These are phyloP conservation scores for Antrozous pallidus DNA, from an alignment of 2,797 vertebrate genomes.

Conservation along the genomic window DNA sequence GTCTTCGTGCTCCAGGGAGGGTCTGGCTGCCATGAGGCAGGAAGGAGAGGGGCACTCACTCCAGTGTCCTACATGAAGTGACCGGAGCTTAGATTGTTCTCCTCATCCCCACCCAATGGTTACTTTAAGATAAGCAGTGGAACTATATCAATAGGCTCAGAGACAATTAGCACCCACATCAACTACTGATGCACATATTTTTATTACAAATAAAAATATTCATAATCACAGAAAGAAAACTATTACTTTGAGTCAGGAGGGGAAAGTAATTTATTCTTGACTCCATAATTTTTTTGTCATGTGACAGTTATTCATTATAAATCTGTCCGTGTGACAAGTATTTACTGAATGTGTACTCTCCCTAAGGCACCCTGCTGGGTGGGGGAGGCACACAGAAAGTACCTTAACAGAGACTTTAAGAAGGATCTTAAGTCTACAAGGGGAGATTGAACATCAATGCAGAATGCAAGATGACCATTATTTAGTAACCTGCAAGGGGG, in stretches of 20 bases:
- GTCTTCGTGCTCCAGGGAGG: too few relatives aligned
- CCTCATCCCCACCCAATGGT: fast-evolving
- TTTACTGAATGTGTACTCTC: background rate
- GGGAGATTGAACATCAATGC: background rate
- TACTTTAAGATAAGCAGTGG: background rate
- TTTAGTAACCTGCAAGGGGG: background rate
- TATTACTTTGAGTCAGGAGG: background rate
- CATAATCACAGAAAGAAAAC: background rate
- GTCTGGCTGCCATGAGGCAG: background rate
- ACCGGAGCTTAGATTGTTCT: background rate
- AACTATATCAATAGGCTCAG: background rate
- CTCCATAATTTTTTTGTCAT: background rate
- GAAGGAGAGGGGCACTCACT: background rate
- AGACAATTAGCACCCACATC: background rate
- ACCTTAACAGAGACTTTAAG: background rate
- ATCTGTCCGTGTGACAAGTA: background rate
- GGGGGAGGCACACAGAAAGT: background rate
- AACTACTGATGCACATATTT: fast-evolving
- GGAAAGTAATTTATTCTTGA: background rate
- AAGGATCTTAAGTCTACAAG: background rate
- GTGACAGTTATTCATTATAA: background rate
- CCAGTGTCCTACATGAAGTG: too few relatives aligned
- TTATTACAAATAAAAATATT: background rate
- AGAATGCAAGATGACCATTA: background rate
- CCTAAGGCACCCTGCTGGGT: background rate